Evolutionary conservation across 2,113 vertebrate species (phyloP).

Genomic region (Galemys pyrenaicus): DNA sequence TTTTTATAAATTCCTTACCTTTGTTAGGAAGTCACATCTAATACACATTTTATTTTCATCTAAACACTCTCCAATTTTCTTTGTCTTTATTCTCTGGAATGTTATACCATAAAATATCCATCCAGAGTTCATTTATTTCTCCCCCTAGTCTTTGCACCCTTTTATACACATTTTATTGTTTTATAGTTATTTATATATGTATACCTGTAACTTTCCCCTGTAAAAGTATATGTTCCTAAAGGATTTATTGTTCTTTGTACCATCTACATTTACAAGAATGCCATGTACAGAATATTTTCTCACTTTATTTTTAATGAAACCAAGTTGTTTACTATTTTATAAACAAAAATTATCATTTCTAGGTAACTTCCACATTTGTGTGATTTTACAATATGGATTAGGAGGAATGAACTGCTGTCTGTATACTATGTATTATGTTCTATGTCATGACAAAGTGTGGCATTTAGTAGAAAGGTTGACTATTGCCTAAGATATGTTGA

Average conservation of each 20-base stretch:
- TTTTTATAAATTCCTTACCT: too few species aligned
- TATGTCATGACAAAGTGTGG: neutral
- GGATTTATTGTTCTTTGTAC: neutral
- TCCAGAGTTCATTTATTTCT: neutral
- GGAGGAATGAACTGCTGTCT: neutral
- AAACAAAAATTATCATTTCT: neutral
- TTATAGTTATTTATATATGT: neutral
- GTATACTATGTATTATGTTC: neutral
- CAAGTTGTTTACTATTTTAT: neutral
- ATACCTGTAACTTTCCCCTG: neutral
- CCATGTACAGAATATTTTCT: neutral
- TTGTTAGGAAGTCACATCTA: neutral
- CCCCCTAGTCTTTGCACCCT: neutral
- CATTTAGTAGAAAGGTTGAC: neutral
- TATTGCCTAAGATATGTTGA: neutral
- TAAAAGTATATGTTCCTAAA: neutral
- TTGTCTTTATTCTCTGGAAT: neutral
- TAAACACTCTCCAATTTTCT: neutral
- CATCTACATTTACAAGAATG: neutral
- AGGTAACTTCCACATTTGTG: neutral
- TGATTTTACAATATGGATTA: neutral
- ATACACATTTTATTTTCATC: too few species aligned
- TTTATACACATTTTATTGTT: neutral
- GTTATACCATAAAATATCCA: neutral
- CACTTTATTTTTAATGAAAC: neutral